Percentiles rank a stretch among this genome's conserved stretches.
Conservation (phyloP, 2,797 vertebrate genomes). For the Gambelia wislizenii region DNA sequence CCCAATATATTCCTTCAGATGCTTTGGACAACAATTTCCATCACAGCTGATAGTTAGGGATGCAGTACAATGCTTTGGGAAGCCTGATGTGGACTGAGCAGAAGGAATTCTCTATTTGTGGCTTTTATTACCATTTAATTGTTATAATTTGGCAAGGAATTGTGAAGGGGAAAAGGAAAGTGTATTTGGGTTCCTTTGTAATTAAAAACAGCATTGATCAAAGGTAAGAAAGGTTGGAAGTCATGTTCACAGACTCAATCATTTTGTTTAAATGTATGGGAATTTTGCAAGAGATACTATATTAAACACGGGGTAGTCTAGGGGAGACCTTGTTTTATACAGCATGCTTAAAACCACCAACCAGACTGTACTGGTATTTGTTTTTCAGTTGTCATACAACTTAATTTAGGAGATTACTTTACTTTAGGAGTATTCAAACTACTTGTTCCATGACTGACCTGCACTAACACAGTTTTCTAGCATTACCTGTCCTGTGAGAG, state of each 20-base stretch:
- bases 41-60: too few species aligned
- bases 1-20: too few species aligned
- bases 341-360: conserved; percentile 35
- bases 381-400: conserved; percentile 46
- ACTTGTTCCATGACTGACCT: conserved; percentile 59
- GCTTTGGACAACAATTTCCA: too few species aligned
- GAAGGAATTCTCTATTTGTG: too few species aligned
- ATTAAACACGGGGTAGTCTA: not conserved
- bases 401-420: conserved; percentile 35
- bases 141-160: too few species aligned
- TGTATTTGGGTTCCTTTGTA: not conserved
- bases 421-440: conserved; percentile 47
- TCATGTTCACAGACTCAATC: not conserved
- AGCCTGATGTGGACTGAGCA: too few species aligned
- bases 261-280: not conserved
- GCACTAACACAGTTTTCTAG: conserved; percentile 36
- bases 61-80: too few species aligned
- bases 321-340: conserved; percentile 43
- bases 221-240: too few species aligned
- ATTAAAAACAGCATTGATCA: too few species aligned
- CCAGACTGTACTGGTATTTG: conserved; percentile 44
- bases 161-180: too few species aligned
- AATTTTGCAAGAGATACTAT: not conserved
- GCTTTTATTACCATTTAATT: too few species aligned
- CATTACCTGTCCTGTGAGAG: conserved; percentile 49